Conservation (phyloP, 2,888 invertebrate genomes). For the Thalpophila matura region DNA sequence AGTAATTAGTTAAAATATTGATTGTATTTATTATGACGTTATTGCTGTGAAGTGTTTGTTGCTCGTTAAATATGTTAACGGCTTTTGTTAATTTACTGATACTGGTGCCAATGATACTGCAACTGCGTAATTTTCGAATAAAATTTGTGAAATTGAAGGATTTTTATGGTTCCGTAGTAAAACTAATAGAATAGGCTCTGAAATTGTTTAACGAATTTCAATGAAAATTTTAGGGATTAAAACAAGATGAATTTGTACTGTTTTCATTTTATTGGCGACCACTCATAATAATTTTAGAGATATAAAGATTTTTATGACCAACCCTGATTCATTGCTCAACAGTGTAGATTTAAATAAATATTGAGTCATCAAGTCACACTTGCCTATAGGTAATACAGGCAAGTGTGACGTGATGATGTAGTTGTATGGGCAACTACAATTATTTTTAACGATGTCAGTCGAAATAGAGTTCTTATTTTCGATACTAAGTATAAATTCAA, state of each 20-base stretch:
- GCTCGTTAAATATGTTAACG: conserved; percentile 32
- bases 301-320: too few relatives aligned
- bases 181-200: too few relatives aligned
- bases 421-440: too few relatives aligned
- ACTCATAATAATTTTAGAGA: too few relatives aligned
- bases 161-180: too few relatives aligned
- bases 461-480: not conserved
- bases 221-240: too few relatives aligned
- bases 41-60: conserved; percentile 20
- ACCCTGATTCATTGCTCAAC: too few relatives aligned
- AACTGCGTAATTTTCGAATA: not conserved
- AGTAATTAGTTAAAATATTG: conserved; percentile 34
- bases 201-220: too few relatives aligned
- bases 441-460: not conserved
- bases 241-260: too few relatives aligned
- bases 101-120: conserved; percentile 3
- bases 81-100: conserved; percentile 17
- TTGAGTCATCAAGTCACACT: not conserved
- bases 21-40: conserved; percentile 37
- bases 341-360: too few relatives aligned
- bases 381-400: not conserved
- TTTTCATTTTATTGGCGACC: too few relatives aligned
- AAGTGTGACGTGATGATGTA: too few relatives aligned
- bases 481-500: not conserved
- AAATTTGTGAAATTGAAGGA: not conserved